Conservation (phyloP, 2,113 vertebrate species). For the Cynopterus brachyotis region DNA sequence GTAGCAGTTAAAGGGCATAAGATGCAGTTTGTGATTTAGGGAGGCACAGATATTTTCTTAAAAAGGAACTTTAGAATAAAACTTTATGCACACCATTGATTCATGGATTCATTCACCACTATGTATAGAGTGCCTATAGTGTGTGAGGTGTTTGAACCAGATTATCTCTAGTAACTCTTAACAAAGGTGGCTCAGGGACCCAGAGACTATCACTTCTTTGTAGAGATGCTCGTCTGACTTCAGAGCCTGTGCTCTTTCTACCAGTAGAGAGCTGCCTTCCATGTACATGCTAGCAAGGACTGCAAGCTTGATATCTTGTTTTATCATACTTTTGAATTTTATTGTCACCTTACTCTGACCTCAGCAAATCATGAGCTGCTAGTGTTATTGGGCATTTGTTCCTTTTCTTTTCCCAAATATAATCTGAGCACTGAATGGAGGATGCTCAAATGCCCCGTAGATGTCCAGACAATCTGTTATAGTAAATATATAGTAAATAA, state of each 20-base stretch:
- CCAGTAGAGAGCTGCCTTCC: background rate
- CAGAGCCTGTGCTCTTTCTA: background rate
- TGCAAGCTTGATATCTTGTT: background rate
- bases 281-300: background rate
- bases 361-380: background rate
- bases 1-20: background rate
- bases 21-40: background rate
- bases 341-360: background rate
- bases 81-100: background rate
- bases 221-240: background rate
- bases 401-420: background rate
- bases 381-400: background rate
- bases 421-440: background rate
- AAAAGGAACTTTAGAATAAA: background rate
- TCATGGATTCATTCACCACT: background rate
- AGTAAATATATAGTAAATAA: background rate
- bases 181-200: background rate
- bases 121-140: background rate
- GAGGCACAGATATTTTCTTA: background rate
- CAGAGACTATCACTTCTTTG: background rate
- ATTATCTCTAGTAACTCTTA: background rate
- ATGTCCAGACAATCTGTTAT: background rate
- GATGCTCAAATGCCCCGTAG: background rate
- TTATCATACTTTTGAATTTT: background rate
- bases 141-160: background rate